Base-by-base conservation (phyloP, 2,888 invertebrate genomes). In the Nemapogon koenigi region DNA sequence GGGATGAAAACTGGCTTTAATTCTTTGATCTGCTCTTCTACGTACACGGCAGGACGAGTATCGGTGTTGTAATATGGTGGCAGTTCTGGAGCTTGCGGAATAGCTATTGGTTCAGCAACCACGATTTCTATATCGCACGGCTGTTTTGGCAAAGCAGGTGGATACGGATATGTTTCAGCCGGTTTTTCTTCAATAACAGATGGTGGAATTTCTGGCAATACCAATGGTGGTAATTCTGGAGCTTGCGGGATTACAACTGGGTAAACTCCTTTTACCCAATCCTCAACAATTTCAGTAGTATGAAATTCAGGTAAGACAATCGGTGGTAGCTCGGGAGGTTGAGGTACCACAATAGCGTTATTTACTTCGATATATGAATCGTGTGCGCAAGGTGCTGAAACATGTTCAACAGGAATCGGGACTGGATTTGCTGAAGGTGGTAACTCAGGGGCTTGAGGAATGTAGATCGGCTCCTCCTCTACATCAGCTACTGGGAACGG, bases 21-120 rank as follows among this genome's bases (percentile, higher is more conserved):
- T 4, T 16, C 33, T 13, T 11, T 33, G n/a, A n/a, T n/a, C n/a
- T n/a, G n/a, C n/a, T n/a, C n/a, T n/a, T n/a, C n/a, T n/a, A n/a
- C n/a, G n/a, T n/a, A n/a, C n/a, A n/a, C n/a, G n/a, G n/a, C n/a
- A n/a, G n/a, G n/a, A n/a, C n/a, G n/a, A n/a, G n/a, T n/a, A n/a
- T n/a, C n/a, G n/a, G n/a, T n/a, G n/a, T n/a, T n/a, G n/a, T n/a
- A n/a, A n/a, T n/a, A 19, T 7, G 28, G 26, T 11, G 41, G 38
- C 16, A 36, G 14, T 8, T 14, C 25, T 3, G 41, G 40, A 14
- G 38, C 40, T 25, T 41, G 40, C 26, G 39, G 43, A 10, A 43
- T 40, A 25, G 22, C 28, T 3, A 8, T 8, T 17, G 29, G 22
- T 32, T n/a, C 13, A 8, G 16, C 18, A n/a, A n/a, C n/a, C n/a